These are phyloP conservation scores for Pyrochroa serraticornis DNA, from an alignment of 2,888 invertebrate genomes.

Conservation along the genomic window DNA sequence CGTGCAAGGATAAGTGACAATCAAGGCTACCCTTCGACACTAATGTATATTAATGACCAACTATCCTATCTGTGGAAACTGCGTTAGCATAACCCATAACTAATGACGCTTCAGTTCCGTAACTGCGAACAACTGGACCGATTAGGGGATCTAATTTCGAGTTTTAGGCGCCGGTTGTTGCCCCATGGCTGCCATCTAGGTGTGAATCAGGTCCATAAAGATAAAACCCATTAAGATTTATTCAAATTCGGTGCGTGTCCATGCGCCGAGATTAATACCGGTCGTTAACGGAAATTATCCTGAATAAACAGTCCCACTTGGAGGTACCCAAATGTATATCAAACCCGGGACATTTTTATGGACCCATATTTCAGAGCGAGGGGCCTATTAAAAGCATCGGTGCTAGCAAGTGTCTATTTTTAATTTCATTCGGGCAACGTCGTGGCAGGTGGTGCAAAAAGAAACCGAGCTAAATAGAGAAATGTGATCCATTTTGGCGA, in stretches of 20 bases:
- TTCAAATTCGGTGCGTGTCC: neutral
- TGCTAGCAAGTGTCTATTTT: slow-evolving; percentile 34
- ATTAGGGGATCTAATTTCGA: neutral
- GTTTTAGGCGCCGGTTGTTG: too few relatives aligned
- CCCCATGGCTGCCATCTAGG: too few relatives aligned
- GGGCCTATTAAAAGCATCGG: slow-evolving; percentile 34
- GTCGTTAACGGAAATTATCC: slow-evolving; percentile 21
- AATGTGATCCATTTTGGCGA: slow-evolving; percentile 44
- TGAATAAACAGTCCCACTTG: slow-evolving; percentile 7
- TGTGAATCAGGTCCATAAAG: too few relatives aligned
- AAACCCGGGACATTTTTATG: slow-evolving; percentile 40
- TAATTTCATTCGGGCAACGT: slow-evolving; percentile 34
- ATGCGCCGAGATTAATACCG: slow-evolving; percentile 11
- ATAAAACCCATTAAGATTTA: neutral
- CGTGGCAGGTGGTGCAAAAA: slow-evolving; percentile 36
- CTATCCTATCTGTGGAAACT: slow-evolving; percentile 39
- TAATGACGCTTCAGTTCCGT: slow-evolving; percentile 26
- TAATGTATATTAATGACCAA: slow-evolving; percentile 46
- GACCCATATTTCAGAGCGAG: slow-evolving; percentile 35
- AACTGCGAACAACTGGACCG: neutral
- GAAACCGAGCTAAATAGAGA: slow-evolving; percentile 19
- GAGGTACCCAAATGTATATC: slow-evolving; percentile 39
- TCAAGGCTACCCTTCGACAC: slow-evolving; percentile 41
- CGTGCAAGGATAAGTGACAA: slow-evolving; percentile 38
- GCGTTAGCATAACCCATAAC: slow-evolving; percentile 38